Base-by-base conservation (phyloP, 1,140 invertebrate genomes). In the Panulirus ornatus region DNA sequence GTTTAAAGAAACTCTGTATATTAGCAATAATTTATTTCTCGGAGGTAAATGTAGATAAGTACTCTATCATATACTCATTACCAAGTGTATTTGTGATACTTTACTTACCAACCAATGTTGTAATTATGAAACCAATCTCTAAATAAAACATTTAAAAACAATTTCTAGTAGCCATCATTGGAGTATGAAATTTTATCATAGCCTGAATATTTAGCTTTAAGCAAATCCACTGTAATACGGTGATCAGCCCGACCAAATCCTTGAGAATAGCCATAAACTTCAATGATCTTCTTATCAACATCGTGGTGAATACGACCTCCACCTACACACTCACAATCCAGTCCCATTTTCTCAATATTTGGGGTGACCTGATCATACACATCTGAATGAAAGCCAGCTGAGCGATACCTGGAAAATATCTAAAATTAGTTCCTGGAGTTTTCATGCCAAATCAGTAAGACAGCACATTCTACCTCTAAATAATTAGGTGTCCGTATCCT, bases 251-350 rank as follows among this genome's bases (percentile, higher is more conserved):
- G 96, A 0, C 97, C 97, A 93, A 96, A 98, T 3, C 96, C 97
- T 95, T 97, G 96, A 30, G 97, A 98, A 93, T 98, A 98, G 81
- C 97, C 97, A 94, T 97, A 98, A 90, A 98, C 97, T 92, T 96
- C 95, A 75, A 98, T 95, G 79, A 94, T 95, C 93, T 97, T 97
- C n/a, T 95, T 94, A 2, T 94, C 94, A 0, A 96, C 93, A 63
- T 97, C 95, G 93, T 98, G 97, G 34, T 96, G 94, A 92, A 98
- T 98, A 92, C 97, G 95, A 27, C 98, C 98, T 86, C 97, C 97
- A 11, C 97, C 97, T 14, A 97, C 93, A 93, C 97, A 97, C 92
- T 97, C 96, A 92, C 95, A 95, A 83, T 96, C 95, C 83, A 97
- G 92, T 2, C 95, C 95, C 30, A 94, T 92, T 11, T 94, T 93